These are phyloP conservation scores for Tortricodes alternella DNA, from an alignment of 2,888 invertebrate genomes.

Conservation along the genomic window DNA sequence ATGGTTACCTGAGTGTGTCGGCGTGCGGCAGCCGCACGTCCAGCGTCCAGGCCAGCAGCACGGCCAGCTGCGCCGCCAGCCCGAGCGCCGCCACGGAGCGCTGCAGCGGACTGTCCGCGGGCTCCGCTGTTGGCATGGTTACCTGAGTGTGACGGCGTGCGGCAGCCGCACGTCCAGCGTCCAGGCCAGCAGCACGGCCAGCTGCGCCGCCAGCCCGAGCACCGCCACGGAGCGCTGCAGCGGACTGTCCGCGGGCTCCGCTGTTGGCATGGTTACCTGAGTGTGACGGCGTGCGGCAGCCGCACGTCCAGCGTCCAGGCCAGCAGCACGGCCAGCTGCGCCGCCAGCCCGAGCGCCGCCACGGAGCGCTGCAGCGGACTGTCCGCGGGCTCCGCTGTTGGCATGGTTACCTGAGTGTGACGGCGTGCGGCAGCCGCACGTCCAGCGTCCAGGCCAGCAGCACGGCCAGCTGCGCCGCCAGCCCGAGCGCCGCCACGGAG, in stretches of 20 bases:
- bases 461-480: constrained; percentile 92
- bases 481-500: constrained; percentile 87
- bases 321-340: constrained; percentile 91
- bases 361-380: constrained; percentile 84
- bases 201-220: constrained; percentile 92
- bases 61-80: constrained; percentile 92
- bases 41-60: constrained; percentile 91
- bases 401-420: constrained; percentile 51
- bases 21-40: constrained; percentile 89
- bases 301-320: constrained; percentile 92
- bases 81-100: constrained; percentile 87
- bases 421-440: constrained; percentile 86
- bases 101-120: constrained; percentile 77
- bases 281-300: constrained; percentile 83
- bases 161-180: constrained; percentile 92
- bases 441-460: constrained; percentile 92
- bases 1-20: constrained; percentile 47
- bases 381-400: constrained; percentile 29
- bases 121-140: constrained; percentile 25
- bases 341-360: constrained; percentile 90
- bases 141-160: constrained; percentile 59
- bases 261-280: constrained; percentile 41
- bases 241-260: constrained; percentile 52
- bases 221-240: constrained; percentile 86
- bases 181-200: constrained; percentile 91